Conservation (phyloP, 2,888 invertebrate genomes). For the Archaeoteleia sp. region DNA sequence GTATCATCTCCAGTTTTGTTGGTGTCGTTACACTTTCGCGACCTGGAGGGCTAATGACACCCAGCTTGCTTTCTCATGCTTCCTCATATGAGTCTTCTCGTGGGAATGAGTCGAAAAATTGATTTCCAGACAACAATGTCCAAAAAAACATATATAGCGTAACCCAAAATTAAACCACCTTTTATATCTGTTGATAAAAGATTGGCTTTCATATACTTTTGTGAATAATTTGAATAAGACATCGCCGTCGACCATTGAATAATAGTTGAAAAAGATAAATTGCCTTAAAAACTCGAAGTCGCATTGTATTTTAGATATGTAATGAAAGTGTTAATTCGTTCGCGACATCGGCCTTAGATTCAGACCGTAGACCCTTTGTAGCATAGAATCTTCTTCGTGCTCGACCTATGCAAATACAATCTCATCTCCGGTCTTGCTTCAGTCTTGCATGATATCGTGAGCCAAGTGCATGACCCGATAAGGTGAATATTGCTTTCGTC, state of each 20-base stretch:
- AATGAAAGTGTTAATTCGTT: conserved; percentile 61
- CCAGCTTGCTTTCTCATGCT: conserved; percentile 33
- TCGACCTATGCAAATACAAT: conserved; percentile 63
- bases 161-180: not conserved
- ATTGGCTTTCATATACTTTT: conserved; percentile 1
- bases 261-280: no score
- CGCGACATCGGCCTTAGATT: conserved; percentile 55
- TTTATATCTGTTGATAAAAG: not conserved
- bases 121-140: conserved; percentile 30
- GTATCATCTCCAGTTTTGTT: conserved; percentile 42
- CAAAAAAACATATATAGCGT: conserved; percentile 6
- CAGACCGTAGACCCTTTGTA: not conserved
- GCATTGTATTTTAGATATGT: not conserved
- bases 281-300: no score
- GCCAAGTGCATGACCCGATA: conserved; percentile 27
- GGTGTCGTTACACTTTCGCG: conserved; percentile 45
- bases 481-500: conserved; percentile 25
- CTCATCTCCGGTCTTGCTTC: conserved; percentile 22
- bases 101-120: conserved; percentile 41
- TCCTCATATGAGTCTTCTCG: conserved; percentile 25
- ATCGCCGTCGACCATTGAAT: no score
- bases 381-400: conserved; percentile 59
- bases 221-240: no score
- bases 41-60: conserved; percentile 46
- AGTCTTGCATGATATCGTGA: conserved; percentile 21